Base-by-base conservation (phyloP, 2,888 invertebrate genomes). In the Patella caerulea region DNA sequence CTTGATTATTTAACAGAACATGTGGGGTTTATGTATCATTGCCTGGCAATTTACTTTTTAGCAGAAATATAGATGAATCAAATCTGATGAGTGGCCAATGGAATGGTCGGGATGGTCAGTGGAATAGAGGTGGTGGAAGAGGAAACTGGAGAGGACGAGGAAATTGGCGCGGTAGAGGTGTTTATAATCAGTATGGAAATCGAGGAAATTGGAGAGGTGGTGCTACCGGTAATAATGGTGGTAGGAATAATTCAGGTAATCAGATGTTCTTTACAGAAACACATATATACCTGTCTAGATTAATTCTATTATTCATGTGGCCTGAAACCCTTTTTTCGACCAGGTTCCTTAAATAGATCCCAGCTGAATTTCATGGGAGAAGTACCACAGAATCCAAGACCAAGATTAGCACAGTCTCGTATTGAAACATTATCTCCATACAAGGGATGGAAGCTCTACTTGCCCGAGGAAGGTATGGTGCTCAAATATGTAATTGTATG, bases 401-500 rank as follows among this genome's bases (percentile, higher is more conserved):
- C 82, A 71, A 74, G 78, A 34, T 78, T 85, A 76, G 86, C 86
- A 5, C 90, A 90, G 79, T 85, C 88, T 2, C 83, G 80, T 7
- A 81, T 88, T 53, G 87, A 89, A 76, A 82, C 88, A 12, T 85
- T 86, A 14, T 87, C 89, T 19, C 93, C 93, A 7, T 95, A 95
- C 90, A 93, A 94, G 83, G 94, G 95, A 29, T 96, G 96, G 95
- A 94, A 94, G 83, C 92, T 96, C 12, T 97, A 97, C 92, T 96
- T 96, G 90, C 94, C 95, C 59, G 93, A 94, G 76, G 94, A 95
- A 93, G 94, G 95, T 88, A 82, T 71, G 73, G 45, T 45, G 9
- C 7, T 45, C 45, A 45, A 45, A 45, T 0, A 5, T 34, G 34
- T 34, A 34, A 45, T 9, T 45, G 45, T 45, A 45, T 45, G 45